Conservation (phyloP, 2,888 invertebrate genomes). For the Elysia crispata region DNA sequence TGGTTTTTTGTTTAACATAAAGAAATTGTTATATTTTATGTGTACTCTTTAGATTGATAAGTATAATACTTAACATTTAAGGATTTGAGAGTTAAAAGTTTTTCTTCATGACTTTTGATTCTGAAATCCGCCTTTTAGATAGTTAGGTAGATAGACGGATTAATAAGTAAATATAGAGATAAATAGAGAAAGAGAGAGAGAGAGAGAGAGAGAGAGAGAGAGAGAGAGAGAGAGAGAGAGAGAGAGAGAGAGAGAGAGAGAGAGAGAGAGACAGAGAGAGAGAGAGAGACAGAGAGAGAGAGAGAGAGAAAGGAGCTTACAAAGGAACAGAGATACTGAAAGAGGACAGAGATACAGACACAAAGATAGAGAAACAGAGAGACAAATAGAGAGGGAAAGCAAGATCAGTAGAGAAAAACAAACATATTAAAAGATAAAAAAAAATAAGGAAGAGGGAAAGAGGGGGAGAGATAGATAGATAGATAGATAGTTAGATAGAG, state of each 20-base stretch:
- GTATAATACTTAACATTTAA: no score
- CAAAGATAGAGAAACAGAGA: background rate
- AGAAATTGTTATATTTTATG: no score
- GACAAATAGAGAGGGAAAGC: slow-evolving; percentile 9
- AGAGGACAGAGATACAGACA: background rate
- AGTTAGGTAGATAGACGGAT: no score
- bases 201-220: slow-evolving; percentile 7
- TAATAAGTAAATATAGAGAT: no score
- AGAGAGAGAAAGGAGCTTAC: slow-evolving; percentile 20
- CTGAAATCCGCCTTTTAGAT: no score
- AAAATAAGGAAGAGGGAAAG: background rate
- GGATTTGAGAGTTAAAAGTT: no score
- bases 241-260: slow-evolving; percentile 25
- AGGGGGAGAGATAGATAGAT: slow-evolving; percentile 4
- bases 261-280: slow-evolving; percentile 17
- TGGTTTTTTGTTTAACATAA: no score
- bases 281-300: slow-evolving; percentile 29
- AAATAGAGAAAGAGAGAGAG: no score
- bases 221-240: slow-evolving; percentile 31
- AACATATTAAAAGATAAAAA: background rate
- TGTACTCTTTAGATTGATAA: no score
- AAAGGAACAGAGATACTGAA: background rate
- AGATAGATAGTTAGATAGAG: background rate
- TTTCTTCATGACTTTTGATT: no score
- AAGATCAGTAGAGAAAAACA: slow-evolving; percentile 4